Conservation (phyloP, 2,113 vertebrate species). For the Siphamia tubifer region DNA sequence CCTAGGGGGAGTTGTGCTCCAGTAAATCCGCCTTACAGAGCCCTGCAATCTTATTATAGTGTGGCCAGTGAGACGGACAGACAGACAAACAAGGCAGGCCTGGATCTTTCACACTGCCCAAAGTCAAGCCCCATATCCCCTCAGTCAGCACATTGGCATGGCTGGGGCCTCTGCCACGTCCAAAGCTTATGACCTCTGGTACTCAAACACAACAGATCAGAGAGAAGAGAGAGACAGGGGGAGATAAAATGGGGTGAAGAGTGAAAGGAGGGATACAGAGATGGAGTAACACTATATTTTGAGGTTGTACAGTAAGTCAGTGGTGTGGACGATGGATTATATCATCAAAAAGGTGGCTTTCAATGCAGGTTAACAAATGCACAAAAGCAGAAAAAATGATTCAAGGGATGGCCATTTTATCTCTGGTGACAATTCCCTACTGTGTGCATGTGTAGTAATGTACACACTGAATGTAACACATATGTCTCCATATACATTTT, state of each 20-base stretch:
- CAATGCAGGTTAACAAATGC: slow-evolving; percentile 33
- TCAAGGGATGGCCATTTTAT: background rate
- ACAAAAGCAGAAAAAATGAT: slow-evolving; percentile 16
- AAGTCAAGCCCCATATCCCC: slow-evolving; percentile 69
- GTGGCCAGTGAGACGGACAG: slow-evolving; percentile 74
- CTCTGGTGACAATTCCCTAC: slow-evolving; percentile 14
- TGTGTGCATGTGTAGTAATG: too few relatives aligned
- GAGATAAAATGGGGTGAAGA: background rate
- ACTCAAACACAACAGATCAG: slow-evolving; percentile 52
- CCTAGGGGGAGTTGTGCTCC: slow-evolving; percentile 83
- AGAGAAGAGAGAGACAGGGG: slow-evolving; percentile 8
- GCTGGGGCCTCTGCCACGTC: slow-evolving; percentile 46
- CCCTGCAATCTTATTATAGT: slow-evolving; percentile 80
- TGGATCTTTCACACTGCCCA: slow-evolving; percentile 71
- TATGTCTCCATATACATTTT: background rate
- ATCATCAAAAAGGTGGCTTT: slow-evolving; percentile 42
- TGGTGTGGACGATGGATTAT: slow-evolving; percentile 45
- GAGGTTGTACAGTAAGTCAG: slow-evolving; percentile 39
- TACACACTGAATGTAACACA: background rate
- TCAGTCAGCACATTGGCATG: slow-evolving; percentile 68
- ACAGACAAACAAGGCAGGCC: slow-evolving; percentile 70
- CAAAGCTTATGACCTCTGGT: slow-evolving; percentile 67
- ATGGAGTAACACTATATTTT: slow-evolving; percentile 55
- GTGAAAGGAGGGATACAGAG: slow-evolving; percentile 29
- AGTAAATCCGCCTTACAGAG: slow-evolving; percentile 80